phyloP scores from a whole-genome alignment of 2,113 vertebrate species.

The Elanus axillaris region DNA sequence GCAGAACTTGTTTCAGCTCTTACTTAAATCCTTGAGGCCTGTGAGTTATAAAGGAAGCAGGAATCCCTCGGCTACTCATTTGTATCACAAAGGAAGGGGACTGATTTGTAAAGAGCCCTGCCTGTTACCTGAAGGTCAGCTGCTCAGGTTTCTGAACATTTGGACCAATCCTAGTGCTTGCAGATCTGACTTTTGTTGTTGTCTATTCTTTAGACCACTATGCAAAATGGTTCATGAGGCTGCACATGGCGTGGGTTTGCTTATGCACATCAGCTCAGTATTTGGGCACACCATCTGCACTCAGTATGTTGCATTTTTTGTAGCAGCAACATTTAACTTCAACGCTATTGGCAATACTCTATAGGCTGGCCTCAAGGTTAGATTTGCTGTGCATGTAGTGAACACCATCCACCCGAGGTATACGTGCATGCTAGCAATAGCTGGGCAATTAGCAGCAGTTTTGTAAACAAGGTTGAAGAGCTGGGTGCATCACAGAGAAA shows the following conservation, averaged over 20 bases:
- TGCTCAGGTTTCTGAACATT: not conserved
- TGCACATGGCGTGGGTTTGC: not conserved
- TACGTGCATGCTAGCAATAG: fast-evolving
- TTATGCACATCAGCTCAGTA: fast-evolving
- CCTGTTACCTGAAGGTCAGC: not conserved
- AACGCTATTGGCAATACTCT: not conserved
- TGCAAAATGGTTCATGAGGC: not conserved
- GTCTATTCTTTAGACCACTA: not conserved
- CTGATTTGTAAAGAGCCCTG: not conserved
- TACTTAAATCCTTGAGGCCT: not conserved
- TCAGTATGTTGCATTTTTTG: not conserved
- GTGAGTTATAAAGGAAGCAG: not conserved
- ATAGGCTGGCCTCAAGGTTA: not conserved
- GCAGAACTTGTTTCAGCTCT: not conserved
- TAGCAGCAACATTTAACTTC: not conserved
- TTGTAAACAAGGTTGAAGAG: not conserved
- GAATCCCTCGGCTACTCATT: not conserved
- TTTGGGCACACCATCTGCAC: not conserved
- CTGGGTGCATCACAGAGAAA: not conserved
- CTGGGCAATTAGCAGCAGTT: not conserved
- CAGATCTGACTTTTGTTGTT: not conserved
- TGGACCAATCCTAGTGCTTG: too few species aligned
- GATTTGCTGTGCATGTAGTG: not conserved
- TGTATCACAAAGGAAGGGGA: not conserved
- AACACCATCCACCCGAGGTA: not conserved